Evolutionary conservation across 2,888 invertebrate species (phyloP).

Genomic region (Drosophila imparisetae): DNA sequence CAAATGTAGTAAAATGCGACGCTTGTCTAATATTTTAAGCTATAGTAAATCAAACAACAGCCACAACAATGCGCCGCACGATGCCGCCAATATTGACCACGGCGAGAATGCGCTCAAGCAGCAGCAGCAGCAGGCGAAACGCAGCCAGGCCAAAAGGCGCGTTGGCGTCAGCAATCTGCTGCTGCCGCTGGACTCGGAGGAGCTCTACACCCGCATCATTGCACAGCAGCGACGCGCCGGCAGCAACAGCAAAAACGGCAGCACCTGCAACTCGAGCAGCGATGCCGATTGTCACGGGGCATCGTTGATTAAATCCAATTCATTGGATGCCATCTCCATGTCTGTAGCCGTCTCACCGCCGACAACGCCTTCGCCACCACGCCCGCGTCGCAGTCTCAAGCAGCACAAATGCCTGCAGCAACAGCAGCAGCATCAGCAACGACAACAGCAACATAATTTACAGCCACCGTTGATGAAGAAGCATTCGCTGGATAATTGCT

Average conservation of each 20-base stretch:
- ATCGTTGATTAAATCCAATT: conserved; percentile 82
- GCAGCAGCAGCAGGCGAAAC: conserved; percentile 48
- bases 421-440: conserved; percentile 50
- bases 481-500: conserved; percentile 77
- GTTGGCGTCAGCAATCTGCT: conserved; percentile 76
- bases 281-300: conserved; percentile 53
- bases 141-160: conserved; percentile 69
- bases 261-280: conserved; percentile 30
- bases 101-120: conserved; percentile 17
- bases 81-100: conserved; percentile 15
- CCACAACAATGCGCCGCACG: conserved; percentile 28
- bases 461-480: conserved; percentile 73
- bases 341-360: conserved; percentile 81
- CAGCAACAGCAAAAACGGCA: conserved; percentile 15
- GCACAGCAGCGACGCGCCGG: conserved; percentile 69
- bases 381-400: conserved; percentile 76
- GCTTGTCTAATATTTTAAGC: conserved; percentile 84
- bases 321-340: conserved; percentile 83
- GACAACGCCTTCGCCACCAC: conserved; percentile 77
- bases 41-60: conserved; percentile 63
- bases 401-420: conserved; percentile 75
- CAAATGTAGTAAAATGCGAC: conserved; percentile 80
- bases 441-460: conserved; percentile 16
- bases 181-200: conserved; percentile 83
- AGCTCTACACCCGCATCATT: conserved; percentile 83